phyloP scores from a whole-genome alignment of 2,888 invertebrate genomes.

The Eupeodes latifasciatus region DNA sequence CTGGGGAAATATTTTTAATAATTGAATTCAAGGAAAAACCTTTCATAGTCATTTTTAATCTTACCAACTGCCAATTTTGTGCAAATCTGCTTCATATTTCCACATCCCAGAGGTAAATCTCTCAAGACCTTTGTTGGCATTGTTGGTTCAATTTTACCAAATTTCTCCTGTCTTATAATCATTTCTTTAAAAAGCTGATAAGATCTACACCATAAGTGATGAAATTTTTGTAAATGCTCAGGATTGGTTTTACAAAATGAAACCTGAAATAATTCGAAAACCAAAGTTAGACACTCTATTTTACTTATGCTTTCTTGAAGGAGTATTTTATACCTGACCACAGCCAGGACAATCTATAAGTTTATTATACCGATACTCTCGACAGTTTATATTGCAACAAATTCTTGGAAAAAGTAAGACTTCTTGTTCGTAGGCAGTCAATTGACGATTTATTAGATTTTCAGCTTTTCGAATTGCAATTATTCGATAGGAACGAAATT shows the following conservation, averaged over 20 bases:
- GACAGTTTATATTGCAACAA: constrained; percentile 86
- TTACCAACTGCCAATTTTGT: constrained; percentile 80
- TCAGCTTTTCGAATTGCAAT: constrained; percentile 87
- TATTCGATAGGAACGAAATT: constrained; percentile 87
- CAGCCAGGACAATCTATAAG: constrained; percentile 86
- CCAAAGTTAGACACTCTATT: too few relatives aligned
- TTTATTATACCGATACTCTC: constrained; percentile 85
- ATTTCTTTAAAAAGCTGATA: constrained; percentile 87
- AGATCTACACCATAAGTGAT: constrained; percentile 87
- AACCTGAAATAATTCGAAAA: constrained; percentile 81
- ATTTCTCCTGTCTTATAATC: constrained; percentile 86
- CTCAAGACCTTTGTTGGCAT: constrained; percentile 85
- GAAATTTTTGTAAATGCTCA: constrained; percentile 85
- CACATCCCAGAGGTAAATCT: constrained; percentile 79
- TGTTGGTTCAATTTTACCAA: constrained; percentile 86
- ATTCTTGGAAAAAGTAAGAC: constrained; percentile 88
- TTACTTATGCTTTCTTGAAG: neutral
- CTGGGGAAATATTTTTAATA: constrained; percentile 66
- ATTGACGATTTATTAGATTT: constrained; percentile 85
- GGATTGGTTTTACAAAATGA: constrained; percentile 85
- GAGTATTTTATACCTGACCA: constrained; percentile 84
- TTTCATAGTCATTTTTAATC: neutral
- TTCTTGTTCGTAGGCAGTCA: constrained; percentile 89
- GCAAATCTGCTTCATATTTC: constrained; percentile 80
- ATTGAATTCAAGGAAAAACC: neutral